phyloP scores from a whole-genome alignment of 2,113 vertebrate species.

The Cygnus atratus region DNA sequence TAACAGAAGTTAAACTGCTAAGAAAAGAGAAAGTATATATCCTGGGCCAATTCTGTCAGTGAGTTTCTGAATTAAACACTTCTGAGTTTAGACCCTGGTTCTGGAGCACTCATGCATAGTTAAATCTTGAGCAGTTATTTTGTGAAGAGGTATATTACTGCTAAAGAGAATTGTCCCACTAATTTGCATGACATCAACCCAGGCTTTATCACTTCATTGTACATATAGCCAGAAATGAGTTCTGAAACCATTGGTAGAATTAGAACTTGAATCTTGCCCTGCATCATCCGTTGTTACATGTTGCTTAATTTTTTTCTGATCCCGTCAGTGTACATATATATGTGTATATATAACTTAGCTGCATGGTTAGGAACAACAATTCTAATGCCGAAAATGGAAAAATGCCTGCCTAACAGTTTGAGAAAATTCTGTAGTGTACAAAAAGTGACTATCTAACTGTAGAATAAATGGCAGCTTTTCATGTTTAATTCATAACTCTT shows the following conservation, averaged over 20 bases:
- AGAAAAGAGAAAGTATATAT: background rate
- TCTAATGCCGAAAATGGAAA: slow-evolving; percentile 28
- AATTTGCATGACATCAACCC: too few species aligned
- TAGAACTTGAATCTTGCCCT: slow-evolving; percentile 24
- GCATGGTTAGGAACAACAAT: slow-evolving; percentile 6
- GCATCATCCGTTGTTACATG: slow-evolving; percentile 59
- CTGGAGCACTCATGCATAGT: background rate
- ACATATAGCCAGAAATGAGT: background rate
- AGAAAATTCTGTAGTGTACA: slow-evolving; percentile 20
- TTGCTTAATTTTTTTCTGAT: slow-evolving; percentile 45
- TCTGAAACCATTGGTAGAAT: background rate
- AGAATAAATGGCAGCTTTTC: slow-evolving; percentile 6
- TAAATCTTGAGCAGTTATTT: background rate
- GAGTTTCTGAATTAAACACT: background rate
- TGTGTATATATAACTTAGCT: background rate
- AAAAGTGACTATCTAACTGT: background rate
- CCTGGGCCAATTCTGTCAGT: background rate
- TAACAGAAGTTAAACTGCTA: background rate
- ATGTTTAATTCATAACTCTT: slow-evolving; percentile 4
- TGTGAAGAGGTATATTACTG: background rate
- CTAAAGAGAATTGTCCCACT: background rate
- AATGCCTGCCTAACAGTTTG: slow-evolving; percentile 68
- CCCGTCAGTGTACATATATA: slow-evolving; percentile 8
- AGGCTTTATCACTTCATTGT: background rate
- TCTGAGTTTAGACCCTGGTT: background rate